phyloP scores from a whole-genome alignment of 2,888 invertebrate species.

The Lissocephala sabroskyi region DNA sequence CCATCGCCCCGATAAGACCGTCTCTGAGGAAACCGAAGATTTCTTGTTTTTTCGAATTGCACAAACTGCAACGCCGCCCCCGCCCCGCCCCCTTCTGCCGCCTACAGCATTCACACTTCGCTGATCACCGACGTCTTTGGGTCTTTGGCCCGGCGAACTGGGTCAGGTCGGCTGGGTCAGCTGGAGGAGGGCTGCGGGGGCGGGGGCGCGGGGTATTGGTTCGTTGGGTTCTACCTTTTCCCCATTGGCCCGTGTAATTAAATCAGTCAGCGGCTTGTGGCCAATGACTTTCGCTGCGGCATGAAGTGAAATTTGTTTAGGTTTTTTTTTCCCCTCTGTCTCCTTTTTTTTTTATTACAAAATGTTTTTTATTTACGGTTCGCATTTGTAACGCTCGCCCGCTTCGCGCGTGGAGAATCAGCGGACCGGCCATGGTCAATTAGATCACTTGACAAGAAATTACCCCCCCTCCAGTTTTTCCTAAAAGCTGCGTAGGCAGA shows the following conservation, averaged over 20 bases:
- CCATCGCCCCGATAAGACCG: not conserved
- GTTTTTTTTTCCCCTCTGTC: too few relatives aligned
- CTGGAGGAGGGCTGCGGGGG: not conserved
- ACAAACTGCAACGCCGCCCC: not conserved
- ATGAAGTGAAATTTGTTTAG: too few relatives aligned
- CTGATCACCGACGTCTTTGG: slow-evolving; percentile 25
- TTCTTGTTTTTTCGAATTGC: not conserved
- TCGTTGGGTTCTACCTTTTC: slow-evolving; percentile 16
- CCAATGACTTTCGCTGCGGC: slow-evolving; percentile 41
- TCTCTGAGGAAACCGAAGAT: not conserved
- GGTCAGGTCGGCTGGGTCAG: slow-evolving; percentile 25
- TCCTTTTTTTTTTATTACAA: too few relatives aligned
- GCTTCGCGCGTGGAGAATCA: too few relatives aligned
- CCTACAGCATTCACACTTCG: slow-evolving; percentile 39
- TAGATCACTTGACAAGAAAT: too few relatives aligned
- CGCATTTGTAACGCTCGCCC: too few relatives aligned
- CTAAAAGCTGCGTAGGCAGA: too few relatives aligned
- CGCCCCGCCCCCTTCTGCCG: not conserved
- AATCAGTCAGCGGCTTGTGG: slow-evolving; percentile 34
- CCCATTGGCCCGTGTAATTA: slow-evolving; percentile 25
- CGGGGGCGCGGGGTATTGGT: slow-evolving; percentile 3
- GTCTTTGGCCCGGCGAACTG: slow-evolving; percentile 18
- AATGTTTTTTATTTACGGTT: too few relatives aligned
- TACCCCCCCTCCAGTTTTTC: too few relatives aligned
- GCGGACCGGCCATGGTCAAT: too few relatives aligned